These are phyloP conservation scores for Drosophila burlai DNA, from an alignment of 1,140 invertebrate genomes.

Conservation along the genomic window DNA sequence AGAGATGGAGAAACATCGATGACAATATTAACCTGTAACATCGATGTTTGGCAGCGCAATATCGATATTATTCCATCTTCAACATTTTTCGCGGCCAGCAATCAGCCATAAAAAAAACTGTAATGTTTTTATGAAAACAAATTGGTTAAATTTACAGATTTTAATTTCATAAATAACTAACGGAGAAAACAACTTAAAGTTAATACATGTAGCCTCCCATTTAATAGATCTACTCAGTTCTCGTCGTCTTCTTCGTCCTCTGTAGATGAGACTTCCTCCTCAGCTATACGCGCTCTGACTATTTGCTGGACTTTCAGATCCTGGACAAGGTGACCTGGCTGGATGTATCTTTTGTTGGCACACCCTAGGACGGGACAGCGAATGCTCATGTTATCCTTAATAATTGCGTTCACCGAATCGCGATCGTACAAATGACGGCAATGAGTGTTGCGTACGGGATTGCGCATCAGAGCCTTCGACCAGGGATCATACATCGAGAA, in stretches of 20 bases:
- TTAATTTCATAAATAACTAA: background rate
- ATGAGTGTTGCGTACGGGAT: slow-evolving; percentile 50
- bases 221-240: background rate
- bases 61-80: background rate
- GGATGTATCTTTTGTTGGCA: slow-evolving; percentile 32
- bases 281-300: background rate
- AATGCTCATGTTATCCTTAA: slow-evolving; percentile 24
- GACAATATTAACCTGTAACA: background rate
- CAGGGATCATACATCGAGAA: slow-evolving; percentile 58
- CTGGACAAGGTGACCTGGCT: slow-evolving; percentile 22
- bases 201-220: background rate
- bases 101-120: no score
- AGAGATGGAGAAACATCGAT: background rate
- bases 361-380: slow-evolving; percentile 57
- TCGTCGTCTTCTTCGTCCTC: slow-evolving; percentile 8
- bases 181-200: background rate
- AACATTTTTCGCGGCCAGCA: background rate
- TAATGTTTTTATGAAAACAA: background rate
- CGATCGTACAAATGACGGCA: slow-evolving; percentile 64
- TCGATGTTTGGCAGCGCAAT: background rate
- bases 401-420: slow-evolving; percentile 36
- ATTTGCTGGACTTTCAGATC: slow-evolving; percentile 12
- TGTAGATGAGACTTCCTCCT: background rate
- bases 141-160: background rate
- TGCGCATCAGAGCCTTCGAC: slow-evolving; percentile 49